Evolutionary conservation across 2,888 invertebrate species (phyloP).

Genomic region (Drosophila maculinotata): DNA sequence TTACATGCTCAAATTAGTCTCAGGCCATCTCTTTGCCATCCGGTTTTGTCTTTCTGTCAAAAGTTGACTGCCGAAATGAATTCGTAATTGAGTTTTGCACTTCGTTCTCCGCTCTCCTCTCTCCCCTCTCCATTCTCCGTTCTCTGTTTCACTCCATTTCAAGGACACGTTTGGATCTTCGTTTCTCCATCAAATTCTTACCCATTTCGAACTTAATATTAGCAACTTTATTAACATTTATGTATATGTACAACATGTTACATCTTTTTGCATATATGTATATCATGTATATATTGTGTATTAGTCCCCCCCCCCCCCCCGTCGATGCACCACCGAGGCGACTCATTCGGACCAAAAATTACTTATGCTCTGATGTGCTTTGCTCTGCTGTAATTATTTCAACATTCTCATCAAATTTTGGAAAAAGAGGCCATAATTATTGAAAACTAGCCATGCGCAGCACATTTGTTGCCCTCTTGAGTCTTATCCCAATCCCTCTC

Average conservation of each 20-base stretch:
- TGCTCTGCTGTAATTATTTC: constrained; percentile 58
- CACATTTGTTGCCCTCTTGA: constrained; percentile 60
- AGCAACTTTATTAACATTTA: constrained; percentile 32
- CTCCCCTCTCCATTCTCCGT: no score
- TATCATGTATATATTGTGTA: no score
- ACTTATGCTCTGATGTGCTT: constrained; percentile 24
- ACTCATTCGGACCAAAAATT: constrained; percentile 29
- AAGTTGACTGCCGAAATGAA: constrained; percentile 78
- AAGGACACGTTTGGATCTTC: constrained; percentile 21
- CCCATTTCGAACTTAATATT: constrained; percentile 54
- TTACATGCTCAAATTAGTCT: constrained; percentile 78
- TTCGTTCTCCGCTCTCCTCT: constrained; percentile 19
- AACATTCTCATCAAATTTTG: constrained; percentile 59
- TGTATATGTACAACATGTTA: constrained; percentile 18
- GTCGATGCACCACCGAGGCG: constrained; percentile 55
- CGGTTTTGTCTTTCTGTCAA: constrained; percentile 49
- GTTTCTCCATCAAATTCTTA: constrained; percentile 38
- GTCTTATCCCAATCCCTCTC: constrained; percentile 25
- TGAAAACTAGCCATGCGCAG: constrained; percentile 68
- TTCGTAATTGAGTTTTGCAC: constrained; percentile 77
- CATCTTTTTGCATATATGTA: constrained; percentile 55
- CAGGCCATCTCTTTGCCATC: constrained; percentile 29
- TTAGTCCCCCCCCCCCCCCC: not conserved
- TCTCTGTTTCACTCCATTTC: constrained; percentile 17
- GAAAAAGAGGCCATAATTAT: constrained; percentile 62